Conservation (phyloP, 2,113 vertebrate species). For the Hylia prasina region DNA sequence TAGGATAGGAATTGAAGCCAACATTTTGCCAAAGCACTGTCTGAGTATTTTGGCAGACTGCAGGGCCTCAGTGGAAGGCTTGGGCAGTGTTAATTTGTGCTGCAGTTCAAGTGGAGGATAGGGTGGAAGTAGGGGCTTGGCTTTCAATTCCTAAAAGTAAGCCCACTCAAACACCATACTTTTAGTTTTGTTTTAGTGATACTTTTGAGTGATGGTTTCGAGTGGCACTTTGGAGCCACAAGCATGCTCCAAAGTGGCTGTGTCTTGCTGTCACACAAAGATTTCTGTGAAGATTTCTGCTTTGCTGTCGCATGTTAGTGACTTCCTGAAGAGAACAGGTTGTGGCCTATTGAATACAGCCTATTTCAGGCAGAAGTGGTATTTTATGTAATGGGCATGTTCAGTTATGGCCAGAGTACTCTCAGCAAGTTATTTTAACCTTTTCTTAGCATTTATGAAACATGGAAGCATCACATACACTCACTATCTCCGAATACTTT, state of each 20-base stretch:
- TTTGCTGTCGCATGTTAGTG: fast-evolving
- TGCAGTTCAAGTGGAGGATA: neutral
- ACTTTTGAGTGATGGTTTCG: neutral
- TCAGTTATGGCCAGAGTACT: neutral
- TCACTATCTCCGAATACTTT: neutral
- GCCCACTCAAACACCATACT: neutral
- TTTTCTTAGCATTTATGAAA: neutral
- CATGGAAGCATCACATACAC: neutral
- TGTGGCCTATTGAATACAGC: neutral
- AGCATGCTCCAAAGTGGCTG: neutral
- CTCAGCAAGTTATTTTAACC: neutral
- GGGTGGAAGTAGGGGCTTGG: neutral
- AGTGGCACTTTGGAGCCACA: neutral
- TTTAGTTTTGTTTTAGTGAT: neutral
- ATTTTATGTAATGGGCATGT: neutral
- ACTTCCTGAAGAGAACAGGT: neutral
- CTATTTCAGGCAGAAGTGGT: neutral
- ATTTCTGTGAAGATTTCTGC: neutral
- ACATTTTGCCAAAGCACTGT: neutral
- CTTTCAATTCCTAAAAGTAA: neutral
- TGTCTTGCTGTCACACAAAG: neutral
- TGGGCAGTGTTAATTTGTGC: neutral
- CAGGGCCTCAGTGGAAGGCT: neutral
- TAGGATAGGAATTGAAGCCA: neutral
- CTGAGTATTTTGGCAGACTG: neutral